A percentile compares a stretch with the other conserved stretches of the same genome.
phyloP scores from a whole-genome alignment of 2,888 invertebrate genomes.

The Dicycla oo region DNA sequence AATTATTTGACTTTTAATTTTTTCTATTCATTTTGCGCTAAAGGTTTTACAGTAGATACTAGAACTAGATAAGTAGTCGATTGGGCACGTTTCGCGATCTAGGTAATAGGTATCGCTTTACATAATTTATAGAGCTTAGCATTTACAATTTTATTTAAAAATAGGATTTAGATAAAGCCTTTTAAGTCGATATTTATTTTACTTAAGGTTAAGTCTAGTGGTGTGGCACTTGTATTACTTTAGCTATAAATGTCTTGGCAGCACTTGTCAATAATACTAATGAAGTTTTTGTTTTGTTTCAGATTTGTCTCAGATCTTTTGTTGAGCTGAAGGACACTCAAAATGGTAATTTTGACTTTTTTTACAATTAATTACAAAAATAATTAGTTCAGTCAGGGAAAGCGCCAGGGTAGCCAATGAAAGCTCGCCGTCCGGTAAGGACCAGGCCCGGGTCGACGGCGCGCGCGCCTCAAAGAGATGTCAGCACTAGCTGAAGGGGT shows the following conservation, averaged over 20 bases:
- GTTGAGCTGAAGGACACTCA: neutral
- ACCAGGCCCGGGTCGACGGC: no score
- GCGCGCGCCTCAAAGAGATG: no score
- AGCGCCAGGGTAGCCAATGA: no score
- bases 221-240: constrained; percentile 2
- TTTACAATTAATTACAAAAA: no score
- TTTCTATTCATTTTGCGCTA: constrained; percentile 24
- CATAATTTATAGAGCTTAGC: constrained; percentile 39
- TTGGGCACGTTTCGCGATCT: constrained; percentile 30
- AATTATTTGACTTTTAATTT: constrained; percentile 20
- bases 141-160: constrained; percentile 33
- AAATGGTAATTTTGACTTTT: constrained; percentile 30
- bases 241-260: neutral
- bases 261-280: constrained; percentile 26
- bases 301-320: constrained; percentile 26
- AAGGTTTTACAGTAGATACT: constrained; percentile 6
- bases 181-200: constrained; percentile 30
- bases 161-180: constrained; percentile 30
- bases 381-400: no score
- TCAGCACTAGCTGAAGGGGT: no score
- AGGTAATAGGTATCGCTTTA: constrained; percentile 27
- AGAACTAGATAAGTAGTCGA: constrained; percentile 20
- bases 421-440: no score
- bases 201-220: neutral
- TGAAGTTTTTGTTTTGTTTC: constrained; percentile 43